phyloP scores from a whole-genome alignment of 1,140 invertebrate species.

The Chlorops oryzae region DNA sequence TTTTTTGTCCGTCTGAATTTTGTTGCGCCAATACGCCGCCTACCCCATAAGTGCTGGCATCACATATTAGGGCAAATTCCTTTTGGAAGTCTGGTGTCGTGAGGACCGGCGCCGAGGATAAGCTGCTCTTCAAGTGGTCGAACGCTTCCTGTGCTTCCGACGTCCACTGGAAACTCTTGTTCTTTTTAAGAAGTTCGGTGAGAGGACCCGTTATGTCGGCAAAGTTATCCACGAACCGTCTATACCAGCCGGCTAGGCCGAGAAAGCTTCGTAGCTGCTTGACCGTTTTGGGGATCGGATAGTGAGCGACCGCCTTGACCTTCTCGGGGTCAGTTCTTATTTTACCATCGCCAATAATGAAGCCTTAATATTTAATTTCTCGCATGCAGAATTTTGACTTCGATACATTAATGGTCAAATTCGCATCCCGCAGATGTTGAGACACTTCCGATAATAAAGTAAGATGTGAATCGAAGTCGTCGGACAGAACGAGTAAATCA shows the following conservation, averaged over 20 bases:
- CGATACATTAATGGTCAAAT: not conserved
- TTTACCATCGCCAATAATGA: not conserved
- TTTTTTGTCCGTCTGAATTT: constrained; percentile 3
- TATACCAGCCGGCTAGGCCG: constrained; percentile 46
- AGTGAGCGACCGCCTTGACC: constrained; percentile 13
- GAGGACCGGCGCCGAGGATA: constrained; percentile 2
- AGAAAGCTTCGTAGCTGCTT: constrained; percentile 42
- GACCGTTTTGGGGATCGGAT: constrained; percentile 22
- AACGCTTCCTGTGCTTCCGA: not conserved
- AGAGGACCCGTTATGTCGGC: constrained; percentile 3
- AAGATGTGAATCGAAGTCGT: constrained; percentile 2
- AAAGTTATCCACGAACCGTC: constrained; percentile 36
- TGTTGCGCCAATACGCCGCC: constrained; percentile 5
- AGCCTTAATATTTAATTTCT: not conserved
- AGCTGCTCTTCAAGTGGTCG: constrained; percentile 4
- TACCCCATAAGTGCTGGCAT: constrained; percentile 10
- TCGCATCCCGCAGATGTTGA: not conserved
- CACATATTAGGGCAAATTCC: constrained; percentile 12
- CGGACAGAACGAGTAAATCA: not conserved
- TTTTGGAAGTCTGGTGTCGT: constrained; percentile 19
- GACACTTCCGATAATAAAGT: not conserved
- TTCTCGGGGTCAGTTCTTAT: constrained; percentile 2
- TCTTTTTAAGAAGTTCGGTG: constrained; percentile 11
- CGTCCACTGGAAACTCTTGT: constrained; percentile 8
- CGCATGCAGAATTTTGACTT: not conserved